These are phyloP conservation scores for Ectemnius cavifrons DNA, from an alignment of 2,888 invertebrate genomes.

Conservation along the genomic window DNA sequence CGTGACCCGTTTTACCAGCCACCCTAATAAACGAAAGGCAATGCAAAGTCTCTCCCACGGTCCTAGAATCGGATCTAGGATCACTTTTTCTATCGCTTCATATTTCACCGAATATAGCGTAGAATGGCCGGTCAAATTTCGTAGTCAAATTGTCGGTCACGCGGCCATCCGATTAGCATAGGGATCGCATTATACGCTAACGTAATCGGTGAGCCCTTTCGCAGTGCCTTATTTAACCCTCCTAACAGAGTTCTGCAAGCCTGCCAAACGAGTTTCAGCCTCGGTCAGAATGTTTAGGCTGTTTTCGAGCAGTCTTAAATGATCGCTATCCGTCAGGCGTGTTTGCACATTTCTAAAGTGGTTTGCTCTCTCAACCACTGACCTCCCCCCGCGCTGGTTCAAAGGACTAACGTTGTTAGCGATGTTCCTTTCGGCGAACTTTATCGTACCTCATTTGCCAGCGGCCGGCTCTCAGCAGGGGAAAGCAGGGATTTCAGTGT, in stretches of 20 bases:
- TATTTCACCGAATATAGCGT: constrained; percentile 11
- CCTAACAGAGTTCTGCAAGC: neutral
- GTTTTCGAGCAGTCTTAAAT: constrained; percentile 2
- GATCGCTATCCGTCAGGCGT: neutral
- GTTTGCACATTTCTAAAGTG: constrained; percentile 6
- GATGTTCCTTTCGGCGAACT: no score
- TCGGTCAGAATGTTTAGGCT: neutral
- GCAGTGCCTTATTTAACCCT: neutral
- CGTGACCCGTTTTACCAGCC: no score
- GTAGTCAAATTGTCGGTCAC: no score
- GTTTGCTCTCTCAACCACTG: neutral
- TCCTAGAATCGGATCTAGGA: no score
- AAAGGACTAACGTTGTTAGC: neutral
- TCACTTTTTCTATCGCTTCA: no score
- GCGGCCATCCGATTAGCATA: no score
- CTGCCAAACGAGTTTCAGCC: neutral
- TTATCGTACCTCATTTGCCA: neutral
- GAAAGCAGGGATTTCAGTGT: neutral
- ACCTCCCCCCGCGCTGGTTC: neutral
- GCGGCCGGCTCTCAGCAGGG: neutral
- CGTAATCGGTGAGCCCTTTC: neutral
- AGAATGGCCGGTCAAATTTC: constrained; percentile 7
- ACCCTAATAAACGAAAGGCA: neutral
- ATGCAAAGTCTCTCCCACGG: no score
- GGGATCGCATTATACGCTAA: no score